Percentiles rank a stretch among this genome's conserved stretches.
Conservation (phyloP, 2,797 vertebrate genomes). For the Anas flavirostris region DNA sequence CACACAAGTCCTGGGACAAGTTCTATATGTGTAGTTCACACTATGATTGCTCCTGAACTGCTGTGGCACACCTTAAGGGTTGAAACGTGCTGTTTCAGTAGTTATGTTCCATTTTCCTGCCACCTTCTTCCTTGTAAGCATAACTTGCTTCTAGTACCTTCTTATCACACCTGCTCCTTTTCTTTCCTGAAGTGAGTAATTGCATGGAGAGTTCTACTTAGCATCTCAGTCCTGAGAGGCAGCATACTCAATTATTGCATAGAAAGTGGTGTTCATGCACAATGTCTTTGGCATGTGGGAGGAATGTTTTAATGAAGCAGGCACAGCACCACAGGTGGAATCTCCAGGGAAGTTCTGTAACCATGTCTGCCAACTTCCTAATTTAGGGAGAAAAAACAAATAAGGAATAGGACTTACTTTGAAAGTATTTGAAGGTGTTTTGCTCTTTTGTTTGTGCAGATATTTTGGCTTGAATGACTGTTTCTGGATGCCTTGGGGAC, state of each 20-base stretch:
- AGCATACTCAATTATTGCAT: neutral
- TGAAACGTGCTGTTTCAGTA: neutral
- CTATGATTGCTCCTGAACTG: neutral
- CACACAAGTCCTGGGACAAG: neutral
- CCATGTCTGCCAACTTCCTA: neutral
- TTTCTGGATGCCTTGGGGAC: neutral
- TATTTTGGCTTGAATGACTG: neutral
- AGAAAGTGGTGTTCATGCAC: neutral
- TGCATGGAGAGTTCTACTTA: neutral
- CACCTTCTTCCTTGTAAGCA: neutral
- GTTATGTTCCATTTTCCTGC: neutral
- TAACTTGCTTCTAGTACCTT: neutral
- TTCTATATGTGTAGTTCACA: neutral
- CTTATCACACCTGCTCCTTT: neutral
- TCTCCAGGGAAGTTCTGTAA: neutral
- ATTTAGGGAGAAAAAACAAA: neutral
- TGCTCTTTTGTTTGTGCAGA: neutral
- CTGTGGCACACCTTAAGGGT: neutral
- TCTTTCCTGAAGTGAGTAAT: neutral
- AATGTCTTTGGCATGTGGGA: neutral
- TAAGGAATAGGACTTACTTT: neutral
- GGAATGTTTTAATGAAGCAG: neutral
- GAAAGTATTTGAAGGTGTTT: neutral
- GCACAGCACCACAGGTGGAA: rapidly evolving
- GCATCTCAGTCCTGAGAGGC: neutral